Percentiles rank a stretch among this genome's conserved stretches.
phyloP scores from a whole-genome alignment of 2,888 invertebrate species.

The Apamea monoglypha region DNA sequence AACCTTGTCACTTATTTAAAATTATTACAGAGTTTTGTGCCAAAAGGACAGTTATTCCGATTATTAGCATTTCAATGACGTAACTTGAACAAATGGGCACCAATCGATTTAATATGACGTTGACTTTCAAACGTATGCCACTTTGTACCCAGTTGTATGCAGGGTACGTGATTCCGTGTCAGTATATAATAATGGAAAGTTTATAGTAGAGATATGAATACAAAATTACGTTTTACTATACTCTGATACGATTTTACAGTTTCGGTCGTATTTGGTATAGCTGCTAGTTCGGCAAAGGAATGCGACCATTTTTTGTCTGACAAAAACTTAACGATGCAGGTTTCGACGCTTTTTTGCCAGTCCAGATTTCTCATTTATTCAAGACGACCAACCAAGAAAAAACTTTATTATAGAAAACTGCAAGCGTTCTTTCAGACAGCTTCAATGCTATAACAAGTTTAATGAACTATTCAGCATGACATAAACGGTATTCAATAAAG shows the following conservation, averaged over 20 bases:
- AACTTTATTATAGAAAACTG: conserved; percentile 48
- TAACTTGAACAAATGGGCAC: conserved; percentile 32
- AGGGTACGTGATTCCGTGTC: conserved; percentile 62
- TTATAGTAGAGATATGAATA: conserved; percentile 59
- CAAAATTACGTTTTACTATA: conserved; percentile 43
- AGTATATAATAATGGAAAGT: conserved; percentile 55
- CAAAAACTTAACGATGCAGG: conserved; percentile 24
- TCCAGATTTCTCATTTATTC: conserved; percentile 51
- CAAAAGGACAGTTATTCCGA: conserved; percentile 12
- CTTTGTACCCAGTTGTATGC: conserved; percentile 39
- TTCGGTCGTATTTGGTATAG: conserved; percentile 29
- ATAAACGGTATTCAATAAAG: conserved; percentile 39
- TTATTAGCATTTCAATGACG: conserved; percentile 39
- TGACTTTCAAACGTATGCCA: conserved; percentile 54
- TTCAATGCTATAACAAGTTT: conserved; percentile 31
- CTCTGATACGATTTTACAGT: conserved; percentile 35
- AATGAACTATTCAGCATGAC: conserved; percentile 48
- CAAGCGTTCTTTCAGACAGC: conserved; percentile 24
- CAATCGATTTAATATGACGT: conserved; percentile 47
- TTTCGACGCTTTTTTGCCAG: conserved; percentile 45
- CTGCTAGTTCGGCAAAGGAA: conserved; percentile 37
- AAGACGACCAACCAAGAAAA: conserved; percentile 29
- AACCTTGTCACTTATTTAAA: conserved; percentile 12
- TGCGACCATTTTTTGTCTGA: conserved; percentile 39
- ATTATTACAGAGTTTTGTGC: neutral